These are phyloP conservation scores for Alouatta palliata DNA, from an alignment of 2,113 vertebrate species.

Conservation along the genomic window DNA sequence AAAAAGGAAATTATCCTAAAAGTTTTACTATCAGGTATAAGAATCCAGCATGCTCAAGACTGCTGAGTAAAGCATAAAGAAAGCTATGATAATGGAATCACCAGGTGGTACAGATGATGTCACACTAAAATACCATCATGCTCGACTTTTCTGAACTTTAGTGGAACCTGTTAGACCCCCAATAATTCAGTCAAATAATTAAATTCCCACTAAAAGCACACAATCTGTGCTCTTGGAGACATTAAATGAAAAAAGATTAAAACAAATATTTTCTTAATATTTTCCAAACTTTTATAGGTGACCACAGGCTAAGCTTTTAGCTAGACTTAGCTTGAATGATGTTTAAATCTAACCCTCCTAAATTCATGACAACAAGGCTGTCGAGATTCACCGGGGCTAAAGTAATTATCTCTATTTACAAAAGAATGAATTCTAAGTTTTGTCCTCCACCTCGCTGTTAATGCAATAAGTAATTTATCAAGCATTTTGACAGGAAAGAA, in stretches of 20 bases:
- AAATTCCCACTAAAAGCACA: neutral
- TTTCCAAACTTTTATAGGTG: neutral
- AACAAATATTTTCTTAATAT: constrained; percentile 25
- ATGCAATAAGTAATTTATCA: neutral
- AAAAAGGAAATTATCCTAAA: neutral
- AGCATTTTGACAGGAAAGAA: neutral
- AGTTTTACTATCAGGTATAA: neutral
- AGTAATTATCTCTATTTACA: neutral
- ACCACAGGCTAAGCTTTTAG: neutral
- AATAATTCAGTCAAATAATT: neutral
- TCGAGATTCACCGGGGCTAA: too few species aligned
- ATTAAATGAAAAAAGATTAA: constrained; percentile 28
- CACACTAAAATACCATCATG: accelerated
- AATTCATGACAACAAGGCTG: neutral
- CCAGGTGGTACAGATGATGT: accelerated
- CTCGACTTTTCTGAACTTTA: neutral
- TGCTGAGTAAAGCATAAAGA: neutral
- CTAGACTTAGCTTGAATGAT: neutral
- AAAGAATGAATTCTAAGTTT: neutral
- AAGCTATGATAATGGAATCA: neutral
- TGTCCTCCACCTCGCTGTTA: neutral
- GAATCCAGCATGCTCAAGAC: neutral
- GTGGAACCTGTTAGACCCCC: neutral
- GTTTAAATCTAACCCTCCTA: neutral
- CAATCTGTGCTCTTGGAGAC: neutral